These are phyloP conservation scores for Tachysurus vachellii DNA, from an alignment of 2,113 vertebrate genomes.

Conservation along the genomic window DNA sequence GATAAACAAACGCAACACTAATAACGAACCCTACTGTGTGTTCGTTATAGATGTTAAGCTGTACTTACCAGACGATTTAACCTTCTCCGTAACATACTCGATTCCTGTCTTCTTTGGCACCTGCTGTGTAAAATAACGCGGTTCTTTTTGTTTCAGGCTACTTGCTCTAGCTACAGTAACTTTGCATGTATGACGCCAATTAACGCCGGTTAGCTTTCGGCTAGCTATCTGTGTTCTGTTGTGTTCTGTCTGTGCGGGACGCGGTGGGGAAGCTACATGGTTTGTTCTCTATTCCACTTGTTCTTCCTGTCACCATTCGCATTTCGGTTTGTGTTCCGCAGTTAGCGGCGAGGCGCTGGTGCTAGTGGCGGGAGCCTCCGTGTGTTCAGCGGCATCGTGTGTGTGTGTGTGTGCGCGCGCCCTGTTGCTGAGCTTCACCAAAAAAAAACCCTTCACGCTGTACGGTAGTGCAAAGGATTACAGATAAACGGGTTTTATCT, in stretches of 20 bases:
- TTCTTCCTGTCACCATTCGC: slow-evolving; percentile 69
- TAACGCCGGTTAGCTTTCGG: slow-evolving; percentile 48
- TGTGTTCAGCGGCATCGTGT: slow-evolving; percentile 63
- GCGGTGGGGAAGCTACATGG: slow-evolving; percentile 73
- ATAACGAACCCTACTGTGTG: background rate
- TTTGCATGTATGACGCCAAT: slow-evolving; percentile 71
- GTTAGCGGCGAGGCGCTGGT: slow-evolving; percentile 60
- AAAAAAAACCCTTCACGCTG: slow-evolving; percentile 24
- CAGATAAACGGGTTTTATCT: background rate
- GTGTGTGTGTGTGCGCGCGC: slow-evolving; percentile 36
- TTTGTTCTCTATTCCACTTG: slow-evolving; percentile 67
- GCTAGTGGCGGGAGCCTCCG: slow-evolving; percentile 63
- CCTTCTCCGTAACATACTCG: slow-evolving; percentile 74
- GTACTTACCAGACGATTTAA: slow-evolving; percentile 74
- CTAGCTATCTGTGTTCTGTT: slow-evolving; percentile 70
- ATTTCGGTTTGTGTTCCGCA: slow-evolving; percentile 67
- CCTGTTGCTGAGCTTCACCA: slow-evolving; percentile 71
- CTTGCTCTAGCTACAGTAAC: slow-evolving; percentile 63
- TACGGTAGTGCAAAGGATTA: background rate
- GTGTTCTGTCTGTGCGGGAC: slow-evolving; percentile 64
- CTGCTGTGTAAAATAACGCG: slow-evolving; percentile 55
- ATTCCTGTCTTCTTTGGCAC: slow-evolving; percentile 52
- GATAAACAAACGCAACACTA: no score
- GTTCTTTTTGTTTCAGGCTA: slow-evolving; percentile 59
- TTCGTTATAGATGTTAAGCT: background rate